phyloP scores from a whole-genome alignment of 2,888 invertebrate species.

The Lasioglossum vierecki region DNA sequence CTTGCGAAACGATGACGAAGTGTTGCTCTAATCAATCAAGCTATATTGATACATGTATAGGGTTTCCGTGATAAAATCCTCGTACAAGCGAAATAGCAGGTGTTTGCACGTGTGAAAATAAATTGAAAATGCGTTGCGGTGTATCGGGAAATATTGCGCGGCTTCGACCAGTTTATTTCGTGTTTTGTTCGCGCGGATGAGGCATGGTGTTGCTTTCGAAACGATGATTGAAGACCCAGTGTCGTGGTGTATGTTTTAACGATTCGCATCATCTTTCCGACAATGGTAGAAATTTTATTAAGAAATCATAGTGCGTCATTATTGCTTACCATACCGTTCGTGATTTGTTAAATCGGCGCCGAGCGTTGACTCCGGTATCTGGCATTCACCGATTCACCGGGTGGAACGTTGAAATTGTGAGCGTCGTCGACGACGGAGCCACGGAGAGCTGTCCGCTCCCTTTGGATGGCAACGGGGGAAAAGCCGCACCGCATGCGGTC shows the following conservation, averaged over 20 bases:
- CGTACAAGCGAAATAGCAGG: not conserved
- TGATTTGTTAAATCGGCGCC: slow-evolving; percentile 44
- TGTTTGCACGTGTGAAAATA: not conserved
- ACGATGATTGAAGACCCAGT: not conserved
- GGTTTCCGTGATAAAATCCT: not conserved
- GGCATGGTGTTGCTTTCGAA: not conserved
- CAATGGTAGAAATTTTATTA: not conserved
- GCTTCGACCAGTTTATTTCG: not conserved
- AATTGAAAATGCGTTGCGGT: not conserved
- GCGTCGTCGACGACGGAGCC: slow-evolving; percentile 38
- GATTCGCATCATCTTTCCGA: not conserved
- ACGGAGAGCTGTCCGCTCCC: slow-evolving; percentile 29
- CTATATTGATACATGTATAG: too few relatives aligned
- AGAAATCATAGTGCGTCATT: not conserved
- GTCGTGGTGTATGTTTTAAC: not conserved
- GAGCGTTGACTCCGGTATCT: slow-evolving; percentile 14
- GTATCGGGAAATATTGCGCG: not conserved
- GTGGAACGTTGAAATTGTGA: slow-evolving; percentile 21
- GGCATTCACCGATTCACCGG: slow-evolving; percentile 51
- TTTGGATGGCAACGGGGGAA: slow-evolving; percentile 44
- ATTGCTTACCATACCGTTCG: not conserved
- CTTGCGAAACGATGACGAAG: not conserved
- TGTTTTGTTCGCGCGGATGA: not conserved
- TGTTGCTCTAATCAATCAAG: not conserved
- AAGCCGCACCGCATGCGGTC: slow-evolving; percentile 57